Evolutionary conservation across 2,113 vertebrate genomes (phyloP).

Genomic region (human): GRCh38 chr12:71419001-71419500

Average conservation of each 20-base stretch:
- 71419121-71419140: background rate
- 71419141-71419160: background rate
- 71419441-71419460: too few species aligned
- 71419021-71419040: background rate
- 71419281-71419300: background rate
- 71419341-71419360: background rate
- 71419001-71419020: background rate
- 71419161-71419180: background rate
- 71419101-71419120: conserved; percentile 42
- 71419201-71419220: background rate
- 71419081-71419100: conserved; percentile 44
- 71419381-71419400: background rate
- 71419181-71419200: background rate
- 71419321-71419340: background rate
- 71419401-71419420: background rate
- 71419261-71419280: background rate
- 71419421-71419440: background rate
- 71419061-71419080: background rate
- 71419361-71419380: background rate
- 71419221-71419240: background rate
- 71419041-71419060: background rate
- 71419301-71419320: background rate
- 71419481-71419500: too few species aligned
- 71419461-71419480: background rate
- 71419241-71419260: background rate